phyloP scores from a whole-genome alignment of 2,113 vertebrate species.

The Chrysemys picta region DNA sequence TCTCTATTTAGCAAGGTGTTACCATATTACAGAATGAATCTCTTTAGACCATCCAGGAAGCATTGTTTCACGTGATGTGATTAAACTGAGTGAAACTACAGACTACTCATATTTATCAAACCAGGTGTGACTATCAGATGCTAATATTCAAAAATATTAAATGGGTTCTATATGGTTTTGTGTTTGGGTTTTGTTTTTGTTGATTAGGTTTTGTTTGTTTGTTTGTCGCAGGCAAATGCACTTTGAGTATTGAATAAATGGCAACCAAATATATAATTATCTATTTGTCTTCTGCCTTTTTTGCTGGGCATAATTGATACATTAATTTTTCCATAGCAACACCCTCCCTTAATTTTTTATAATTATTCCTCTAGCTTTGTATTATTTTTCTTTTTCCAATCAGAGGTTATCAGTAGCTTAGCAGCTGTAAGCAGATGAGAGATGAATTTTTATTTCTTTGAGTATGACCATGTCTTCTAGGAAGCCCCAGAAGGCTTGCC shows the following conservation, averaged over 20 bases:
- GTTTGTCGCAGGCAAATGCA: not conserved
- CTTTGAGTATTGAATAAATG: not conserved
- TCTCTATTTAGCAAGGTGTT: not conserved
- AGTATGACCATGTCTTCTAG: not conserved
- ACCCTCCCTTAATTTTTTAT: not conserved
- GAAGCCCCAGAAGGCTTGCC: not conserved
- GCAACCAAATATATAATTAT: not conserved
- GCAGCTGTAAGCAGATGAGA: not conserved
- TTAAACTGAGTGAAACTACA: not conserved
- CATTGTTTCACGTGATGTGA: not conserved
- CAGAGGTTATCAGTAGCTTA: not conserved
- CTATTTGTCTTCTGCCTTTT: not conserved
- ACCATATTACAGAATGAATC: not conserved
- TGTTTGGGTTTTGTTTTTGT: too few relatives aligned
- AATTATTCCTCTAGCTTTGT: not conserved
- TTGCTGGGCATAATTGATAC: fast-evolving
- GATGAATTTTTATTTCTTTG: not conserved
- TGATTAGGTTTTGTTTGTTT: too few relatives aligned
- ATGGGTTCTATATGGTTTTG: not conserved
- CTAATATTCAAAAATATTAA: not conserved
- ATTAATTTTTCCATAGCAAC: not conserved
- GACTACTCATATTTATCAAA: not conserved
- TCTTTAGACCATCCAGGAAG: not conserved
- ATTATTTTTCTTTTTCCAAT: not conserved
- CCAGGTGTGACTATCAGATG: not conserved